Evolutionary conservation across 2,797 vertebrate species (phyloP).

Genomic region (Dromococcyx pavoninus): DNA sequence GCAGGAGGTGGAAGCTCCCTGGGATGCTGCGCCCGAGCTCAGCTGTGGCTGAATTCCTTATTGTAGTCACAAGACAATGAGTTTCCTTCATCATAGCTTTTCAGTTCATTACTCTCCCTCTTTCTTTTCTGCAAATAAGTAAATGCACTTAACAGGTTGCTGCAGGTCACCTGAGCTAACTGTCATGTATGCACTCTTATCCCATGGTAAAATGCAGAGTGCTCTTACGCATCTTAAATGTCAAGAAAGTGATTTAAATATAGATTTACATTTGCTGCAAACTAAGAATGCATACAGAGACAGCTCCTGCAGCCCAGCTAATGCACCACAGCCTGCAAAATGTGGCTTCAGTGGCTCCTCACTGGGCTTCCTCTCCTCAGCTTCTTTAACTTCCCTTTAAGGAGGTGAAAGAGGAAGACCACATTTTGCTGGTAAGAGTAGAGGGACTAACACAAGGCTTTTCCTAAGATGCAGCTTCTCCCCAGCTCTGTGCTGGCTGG

Average conservation of each 20-base stretch:
- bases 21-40: not conserved
- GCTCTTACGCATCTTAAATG: slow-evolving; percentile 24
- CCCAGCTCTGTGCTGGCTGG: rapidly evolving
- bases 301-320: not conserved
- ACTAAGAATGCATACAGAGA: not conserved
- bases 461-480: not conserved
- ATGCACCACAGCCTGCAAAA: rapidly evolving
- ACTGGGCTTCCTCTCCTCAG: too few species aligned
- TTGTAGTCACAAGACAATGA: not conserved
- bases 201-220: slow-evolving; percentile 31
- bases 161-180: slow-evolving; percentile 42
- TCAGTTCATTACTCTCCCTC: slow-evolving; percentile 42
- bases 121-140: slow-evolving; percentile 45
- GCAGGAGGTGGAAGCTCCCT: not conserved
- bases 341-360: too few species aligned
- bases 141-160: slow-evolving; percentile 40
- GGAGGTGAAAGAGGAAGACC: too few species aligned
- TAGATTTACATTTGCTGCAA: not conserved
- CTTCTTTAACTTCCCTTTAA: not conserved
- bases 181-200: slow-evolving; percentile 11
- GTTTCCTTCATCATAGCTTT: not conserved
- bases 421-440: not conserved
- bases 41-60: not conserved
- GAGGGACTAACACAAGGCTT: not conserved
- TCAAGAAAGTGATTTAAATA: slow-evolving; percentile 42